These are phyloP conservation scores for Epirrhoe alternata DNA, from an alignment of 2,888 invertebrate genomes.

Conservation along the genomic window DNA sequence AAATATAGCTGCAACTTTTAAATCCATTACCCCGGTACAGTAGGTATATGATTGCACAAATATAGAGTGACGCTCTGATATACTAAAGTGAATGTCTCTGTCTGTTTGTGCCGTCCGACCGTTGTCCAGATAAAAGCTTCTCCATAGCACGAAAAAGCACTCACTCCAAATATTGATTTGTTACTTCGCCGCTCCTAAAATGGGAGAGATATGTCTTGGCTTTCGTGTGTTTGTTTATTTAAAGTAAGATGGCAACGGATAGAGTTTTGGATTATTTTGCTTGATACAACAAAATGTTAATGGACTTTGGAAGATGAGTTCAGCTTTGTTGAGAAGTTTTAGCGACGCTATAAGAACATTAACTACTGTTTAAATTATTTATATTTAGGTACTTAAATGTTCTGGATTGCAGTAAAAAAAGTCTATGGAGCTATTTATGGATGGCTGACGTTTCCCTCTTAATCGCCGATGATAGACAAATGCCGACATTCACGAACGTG, in stretches of 20 bases:
- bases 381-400: too few species aligned
- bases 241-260: constrained; percentile 55
- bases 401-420: too few species aligned
- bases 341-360: too few species aligned
- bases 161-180: constrained; percentile 85
- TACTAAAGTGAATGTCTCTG: constrained; percentile 80
- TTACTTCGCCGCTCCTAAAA: constrained; percentile 81
- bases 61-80: constrained; percentile 52
- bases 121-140: constrained; percentile 85
- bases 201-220: constrained; percentile 73
- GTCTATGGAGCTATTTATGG: too few species aligned
- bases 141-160: constrained; percentile 85
- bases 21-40: constrained; percentile 4
- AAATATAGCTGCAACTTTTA: constrained; percentile 3
- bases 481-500: too few species aligned
- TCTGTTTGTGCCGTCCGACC: constrained; percentile 81
- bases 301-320: neutral
- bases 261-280: constrained; percentile 36
- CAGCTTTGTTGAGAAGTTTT: neutral
- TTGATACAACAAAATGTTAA: constrained; percentile 36
- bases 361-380: too few species aligned
- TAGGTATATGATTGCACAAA: constrained; percentile 26
- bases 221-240: constrained; percentile 65
- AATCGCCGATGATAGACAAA: too few species aligned
- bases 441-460: too few species aligned